Evolutionary conservation across 2,797 vertebrate species (phyloP).

Genomic region (Leptoclinus maculatus): DNA sequence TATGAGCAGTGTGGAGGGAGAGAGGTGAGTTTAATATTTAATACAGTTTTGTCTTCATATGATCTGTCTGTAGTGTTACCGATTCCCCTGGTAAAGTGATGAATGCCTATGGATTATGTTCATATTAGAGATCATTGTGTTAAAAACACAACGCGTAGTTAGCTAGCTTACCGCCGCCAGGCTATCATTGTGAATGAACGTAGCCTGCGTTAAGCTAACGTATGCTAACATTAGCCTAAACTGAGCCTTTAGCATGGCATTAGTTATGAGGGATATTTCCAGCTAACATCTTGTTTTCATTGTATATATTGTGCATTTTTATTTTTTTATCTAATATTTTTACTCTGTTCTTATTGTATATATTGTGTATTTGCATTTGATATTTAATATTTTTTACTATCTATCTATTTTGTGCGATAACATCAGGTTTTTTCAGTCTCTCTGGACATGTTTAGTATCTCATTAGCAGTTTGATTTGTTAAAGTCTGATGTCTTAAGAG

Average conservation of each 20-base stretch:
- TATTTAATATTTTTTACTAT: no score
- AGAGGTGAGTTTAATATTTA: slow-evolving; percentile 37
- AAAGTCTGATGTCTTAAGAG: neutral
- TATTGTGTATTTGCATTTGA: no score
- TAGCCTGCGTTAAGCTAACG: slow-evolving; percentile 25
- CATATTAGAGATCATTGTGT: accelerated
- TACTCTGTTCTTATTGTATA: no score
- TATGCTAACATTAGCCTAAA: slow-evolving; percentile 28
- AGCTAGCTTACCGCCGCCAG: slow-evolving; percentile 7
- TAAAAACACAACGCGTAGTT: neutral
- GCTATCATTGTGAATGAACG: slow-evolving; percentile 48
- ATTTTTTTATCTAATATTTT: no score
- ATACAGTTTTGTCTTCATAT: accelerated
- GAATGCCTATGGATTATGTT: accelerated
- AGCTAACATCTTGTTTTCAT: no score
- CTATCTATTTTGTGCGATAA: neutral
- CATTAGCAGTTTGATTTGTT: neutral
- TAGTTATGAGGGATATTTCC: no score
- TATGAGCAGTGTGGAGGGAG: slow-evolving; percentile 9
- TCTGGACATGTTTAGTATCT: neutral
- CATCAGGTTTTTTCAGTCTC: neutral
- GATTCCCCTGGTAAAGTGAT: accelerated
- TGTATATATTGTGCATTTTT: no score
- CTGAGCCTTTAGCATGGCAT: neutral
- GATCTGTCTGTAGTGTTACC: accelerated